Conservation (phyloP, 2,797 vertebrate species). For the Botia almorhae region DNA sequence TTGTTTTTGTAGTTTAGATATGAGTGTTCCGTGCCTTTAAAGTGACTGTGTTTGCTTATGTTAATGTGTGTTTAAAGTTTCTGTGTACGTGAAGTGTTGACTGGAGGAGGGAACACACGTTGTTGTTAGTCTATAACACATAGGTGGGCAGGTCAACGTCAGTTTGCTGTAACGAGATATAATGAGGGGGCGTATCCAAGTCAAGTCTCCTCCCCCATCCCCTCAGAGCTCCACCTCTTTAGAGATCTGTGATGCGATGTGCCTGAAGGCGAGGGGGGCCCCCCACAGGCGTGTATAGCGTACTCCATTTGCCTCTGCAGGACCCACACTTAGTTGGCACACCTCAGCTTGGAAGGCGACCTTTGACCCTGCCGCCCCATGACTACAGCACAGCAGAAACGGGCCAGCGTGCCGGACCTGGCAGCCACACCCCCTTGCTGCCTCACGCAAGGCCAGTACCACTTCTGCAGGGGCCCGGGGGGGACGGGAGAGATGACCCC, state of each 20-base stretch:
- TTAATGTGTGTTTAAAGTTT: constrained; percentile 47
- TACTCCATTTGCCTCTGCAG: constrained; percentile 82
- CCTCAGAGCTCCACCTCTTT: constrained; percentile 88
- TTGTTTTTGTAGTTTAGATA: constrained; percentile 42
- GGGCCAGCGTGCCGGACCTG: constrained; percentile 84
- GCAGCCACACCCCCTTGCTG: constrained; percentile 83
- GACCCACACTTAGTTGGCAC: constrained; percentile 84
- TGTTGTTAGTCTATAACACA: constrained; percentile 44
- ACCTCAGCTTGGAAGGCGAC: constrained; percentile 89
- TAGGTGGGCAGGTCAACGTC: constrained; percentile 48
- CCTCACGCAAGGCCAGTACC: constrained; percentile 84
- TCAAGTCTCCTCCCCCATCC: constrained; percentile 49
- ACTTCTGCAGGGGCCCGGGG: constrained; percentile 82
- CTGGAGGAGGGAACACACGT: constrained; percentile 23
- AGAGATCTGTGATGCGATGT: constrained; percentile 86
- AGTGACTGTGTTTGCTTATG: constrained; percentile 25
- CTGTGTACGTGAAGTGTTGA: constrained; percentile 39
- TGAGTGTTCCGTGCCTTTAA: constrained; percentile 31
- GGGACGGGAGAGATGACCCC: constrained; percentile 72
- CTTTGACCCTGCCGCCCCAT: constrained; percentile 80
- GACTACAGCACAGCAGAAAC: constrained; percentile 88
- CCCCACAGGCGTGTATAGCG: constrained; percentile 87
- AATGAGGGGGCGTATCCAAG: constrained; percentile 11
- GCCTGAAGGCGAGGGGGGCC: constrained; percentile 86
- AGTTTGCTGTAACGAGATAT: constrained; percentile 26